phyloP scores from a whole-genome alignment of 2,797 vertebrate species.

The Gephyroberyx darwinii region DNA sequence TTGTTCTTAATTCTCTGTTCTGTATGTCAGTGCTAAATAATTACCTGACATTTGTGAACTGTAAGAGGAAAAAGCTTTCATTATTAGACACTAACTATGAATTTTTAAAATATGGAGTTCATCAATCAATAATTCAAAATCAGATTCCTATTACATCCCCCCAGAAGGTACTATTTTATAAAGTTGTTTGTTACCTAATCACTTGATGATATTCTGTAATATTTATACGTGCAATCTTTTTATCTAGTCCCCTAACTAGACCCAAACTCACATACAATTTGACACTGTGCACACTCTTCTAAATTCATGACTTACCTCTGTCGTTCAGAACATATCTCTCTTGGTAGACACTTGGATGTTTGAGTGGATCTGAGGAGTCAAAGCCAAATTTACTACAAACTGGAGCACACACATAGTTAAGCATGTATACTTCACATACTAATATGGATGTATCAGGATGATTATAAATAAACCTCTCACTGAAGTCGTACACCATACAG shows the following conservation, averaged over 20 bases:
- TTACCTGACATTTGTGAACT: not conserved
- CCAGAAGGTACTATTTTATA: not conserved
- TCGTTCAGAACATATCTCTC: constrained; percentile 79
- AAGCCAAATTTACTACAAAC: not conserved
- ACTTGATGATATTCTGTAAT: no score
- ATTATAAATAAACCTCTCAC: not conserved
- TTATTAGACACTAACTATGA: no score
- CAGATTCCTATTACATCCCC: no score
- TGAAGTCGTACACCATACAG: not conserved
- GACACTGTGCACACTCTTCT: not conserved
- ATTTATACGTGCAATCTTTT: no score
- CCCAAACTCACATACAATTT: not conserved
- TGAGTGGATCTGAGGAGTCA: constrained; percentile 74
- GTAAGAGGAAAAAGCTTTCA: no score
- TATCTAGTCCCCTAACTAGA: not conserved
- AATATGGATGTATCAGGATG: not conserved
- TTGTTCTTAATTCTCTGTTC: not conserved
- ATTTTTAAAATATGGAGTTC: no score
- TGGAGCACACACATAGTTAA: not conserved
- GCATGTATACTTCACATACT: not conserved
- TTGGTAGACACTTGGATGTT: constrained; percentile 24
- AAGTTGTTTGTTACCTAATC: not conserved
- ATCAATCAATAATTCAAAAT: no score
- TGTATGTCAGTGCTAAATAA: not conserved
- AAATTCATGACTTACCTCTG: constrained; percentile 69